phyloP scores from a whole-genome alignment of 2,888 invertebrate species.

The Amphipyra berbera region DNA sequence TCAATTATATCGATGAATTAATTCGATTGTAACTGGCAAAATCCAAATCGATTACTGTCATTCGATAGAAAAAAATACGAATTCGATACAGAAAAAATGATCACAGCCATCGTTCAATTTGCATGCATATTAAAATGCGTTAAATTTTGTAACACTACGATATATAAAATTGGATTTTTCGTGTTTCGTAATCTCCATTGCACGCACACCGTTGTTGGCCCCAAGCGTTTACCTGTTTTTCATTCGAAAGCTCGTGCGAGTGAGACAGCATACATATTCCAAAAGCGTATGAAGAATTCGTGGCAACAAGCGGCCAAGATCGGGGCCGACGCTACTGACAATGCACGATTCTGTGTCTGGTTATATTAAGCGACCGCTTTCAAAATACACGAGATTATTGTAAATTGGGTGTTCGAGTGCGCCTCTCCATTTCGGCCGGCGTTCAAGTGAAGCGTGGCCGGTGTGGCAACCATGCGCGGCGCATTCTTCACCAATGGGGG shows the following conservation, averaged over 20 bases:
- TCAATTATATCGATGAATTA: constrained; percentile 43
- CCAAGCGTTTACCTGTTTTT: constrained; percentile 84
- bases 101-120: constrained; percentile 58
- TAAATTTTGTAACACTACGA: constrained; percentile 69
- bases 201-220: constrained; percentile 74
- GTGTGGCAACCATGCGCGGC: constrained; percentile 89
- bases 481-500: constrained; percentile 87
- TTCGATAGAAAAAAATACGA: constrained; percentile 31
- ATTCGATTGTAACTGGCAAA: constrained; percentile 25
- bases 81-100: constrained; percentile 44
- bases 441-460: constrained; percentile 81
- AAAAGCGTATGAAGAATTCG: constrained; percentile 81
- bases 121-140: constrained; percentile 69
- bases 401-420: constrained; percentile 71
- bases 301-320: constrained; percentile 81
- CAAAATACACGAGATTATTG: constrained; percentile 71
- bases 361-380: constrained; percentile 81
- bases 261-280: constrained; percentile 79
- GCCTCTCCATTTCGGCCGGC: constrained; percentile 78
- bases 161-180: constrained; percentile 69
- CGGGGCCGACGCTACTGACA: constrained; percentile 87
- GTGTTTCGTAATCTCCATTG: constrained; percentile 69
- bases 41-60: constrained; percentile 41
- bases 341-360: constrained; percentile 88
- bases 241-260: constrained; percentile 77